These are phyloP conservation scores for Channa maculata DNA, from an alignment of 2,113 vertebrate species.

Conservation along the genomic window DNA sequence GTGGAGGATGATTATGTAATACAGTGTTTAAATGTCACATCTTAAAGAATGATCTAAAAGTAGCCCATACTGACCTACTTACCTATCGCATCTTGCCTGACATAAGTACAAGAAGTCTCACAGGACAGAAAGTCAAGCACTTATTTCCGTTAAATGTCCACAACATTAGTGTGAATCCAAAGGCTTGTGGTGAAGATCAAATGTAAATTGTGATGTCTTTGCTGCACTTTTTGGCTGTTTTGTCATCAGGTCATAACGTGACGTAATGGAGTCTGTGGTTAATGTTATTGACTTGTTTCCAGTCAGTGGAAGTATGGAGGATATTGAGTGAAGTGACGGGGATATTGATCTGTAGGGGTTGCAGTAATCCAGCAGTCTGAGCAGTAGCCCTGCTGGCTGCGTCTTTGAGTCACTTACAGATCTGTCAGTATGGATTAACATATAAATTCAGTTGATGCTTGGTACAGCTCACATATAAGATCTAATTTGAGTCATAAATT, in stretches of 20 bases:
- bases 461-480: neutral
- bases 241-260: neutral
- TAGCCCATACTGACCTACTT: neutral
- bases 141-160: neutral
- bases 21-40: neutral
- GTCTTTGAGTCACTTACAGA: conserved; percentile 6
- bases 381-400: neutral
- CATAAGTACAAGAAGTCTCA: too few relatives aligned
- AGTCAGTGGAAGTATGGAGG: conserved; percentile 35
- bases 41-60: too few relatives aligned
- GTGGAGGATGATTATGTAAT: neutral
- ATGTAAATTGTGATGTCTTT: neutral
- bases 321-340: conserved; percentile 37
- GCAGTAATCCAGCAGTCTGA: conserved; percentile 36
- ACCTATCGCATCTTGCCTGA: neutral
- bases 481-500: neutral
- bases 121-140: too few relatives aligned
- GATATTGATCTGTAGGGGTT: conserved; percentile 53
- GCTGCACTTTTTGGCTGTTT: neutral
- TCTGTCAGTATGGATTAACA: neutral
- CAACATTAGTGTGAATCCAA: neutral
- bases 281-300: conserved; percentile 42
- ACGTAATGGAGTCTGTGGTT: conserved; percentile 22
- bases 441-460: neutral
- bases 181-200: neutral